These are phyloP conservation scores for Nematostella vectensis DNA, from an alignment of 92 coral and sea anemone genomes.

Conservation along the genomic window DNA sequence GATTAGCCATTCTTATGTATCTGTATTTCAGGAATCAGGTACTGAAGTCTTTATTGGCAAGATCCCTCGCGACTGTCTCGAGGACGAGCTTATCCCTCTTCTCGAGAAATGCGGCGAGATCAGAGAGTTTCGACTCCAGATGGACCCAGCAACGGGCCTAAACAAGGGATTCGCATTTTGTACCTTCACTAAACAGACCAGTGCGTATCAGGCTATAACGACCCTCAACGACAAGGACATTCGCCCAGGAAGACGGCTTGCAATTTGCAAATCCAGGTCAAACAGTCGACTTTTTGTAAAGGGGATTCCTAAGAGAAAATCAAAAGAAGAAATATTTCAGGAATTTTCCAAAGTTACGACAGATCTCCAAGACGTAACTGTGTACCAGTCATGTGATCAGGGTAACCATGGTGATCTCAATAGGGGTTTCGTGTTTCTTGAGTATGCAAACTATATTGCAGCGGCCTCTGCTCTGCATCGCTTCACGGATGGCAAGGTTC, in stretches of 20 bases:
- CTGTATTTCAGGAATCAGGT: slow-evolving; percentile 76
- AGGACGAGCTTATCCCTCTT: slow-evolving; percentile 75
- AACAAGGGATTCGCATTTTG: slow-evolving; percentile 81
- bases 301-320: slow-evolving; percentile 68
- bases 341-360: slow-evolving; percentile 67
- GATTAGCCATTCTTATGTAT: no score
- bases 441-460: slow-evolving; percentile 70
- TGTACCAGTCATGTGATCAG: slow-evolving; percentile 63
- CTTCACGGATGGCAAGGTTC: slow-evolving; percentile 57
- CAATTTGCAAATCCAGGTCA: slow-evolving; percentile 71
- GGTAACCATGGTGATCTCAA: slow-evolving; percentile 66
- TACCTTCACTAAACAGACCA: slow-evolving; percentile 54
- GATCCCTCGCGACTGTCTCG: slow-evolving; percentile 78
- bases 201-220: slow-evolving; percentile 62
- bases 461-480: slow-evolving; percentile 82
- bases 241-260: slow-evolving; percentile 58
- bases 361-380: slow-evolving; percentile 70
- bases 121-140: slow-evolving; percentile 72
- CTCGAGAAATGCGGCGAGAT: slow-evolving; percentile 63
- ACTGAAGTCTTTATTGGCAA: slow-evolving; percentile 84
- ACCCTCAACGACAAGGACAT: slow-evolving; percentile 74
- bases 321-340: slow-evolving; percentile 62
- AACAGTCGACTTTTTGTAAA: slow-evolving; percentile 79
- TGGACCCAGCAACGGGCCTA: slow-evolving; percentile 63
- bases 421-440: slow-evolving; percentile 78